Base-by-base conservation (phyloP, 1,140 invertebrate genomes). In the Riptortus pedestris region DNA sequence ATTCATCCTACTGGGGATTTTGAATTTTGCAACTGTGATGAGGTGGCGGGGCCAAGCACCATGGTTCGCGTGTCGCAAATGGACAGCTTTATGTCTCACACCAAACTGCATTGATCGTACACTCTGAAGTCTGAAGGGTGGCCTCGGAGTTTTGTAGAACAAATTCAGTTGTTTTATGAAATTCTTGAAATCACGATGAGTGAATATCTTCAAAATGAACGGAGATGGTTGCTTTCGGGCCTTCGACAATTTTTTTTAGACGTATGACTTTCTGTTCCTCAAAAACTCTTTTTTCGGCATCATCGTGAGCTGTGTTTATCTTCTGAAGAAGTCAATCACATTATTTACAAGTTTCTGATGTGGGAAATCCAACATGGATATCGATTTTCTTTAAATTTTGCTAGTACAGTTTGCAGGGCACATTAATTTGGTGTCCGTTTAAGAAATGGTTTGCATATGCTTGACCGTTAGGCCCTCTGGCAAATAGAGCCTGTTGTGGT, bases 101-200 rank as follows among this genome's bases (percentile, higher is more conserved):
- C n/a, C n/a, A n/a, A n/a, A n/a, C n/a, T n/a, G n/a, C n/a, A n/a
- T n/a, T n/a, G n/a, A n/a, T n/a, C n/a, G n/a, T n/a, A n/a, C n/a
- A n/a, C n/a, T n/a, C n/a, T n/a, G n/a, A n/a, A n/a, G n/a, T n/a
- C n/a, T n/a, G n/a, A n/a, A n/a, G n/a, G n/a, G n/a, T n/a, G n/a
- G n/a, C n/a, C n/a, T n/a, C n/a, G n/a, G n/a, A n/a, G n/a, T n/a
- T n/a, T n/a, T n/a, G n/a, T n/a, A n/a, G n/a, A n/a, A n/a, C n/a
- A n/a, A n/a, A n/a, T n/a, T n/a, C n/a, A n/a, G n/a, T n/a, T n/a
- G n/a, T n/a, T n/a, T n/a, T n/a, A n/a, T n/a, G n/a, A 59, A 26
- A 18, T 59, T 26, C 24, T 59, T 59, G 26, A 59, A 73, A 72
- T 72, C 68, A 68, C 43, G 64, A 51, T 43, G 33, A 68, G 43